These are phyloP conservation scores for Phalera bucephala DNA, from an alignment of 2,888 invertebrate genomes.

Conservation along the genomic window DNA sequence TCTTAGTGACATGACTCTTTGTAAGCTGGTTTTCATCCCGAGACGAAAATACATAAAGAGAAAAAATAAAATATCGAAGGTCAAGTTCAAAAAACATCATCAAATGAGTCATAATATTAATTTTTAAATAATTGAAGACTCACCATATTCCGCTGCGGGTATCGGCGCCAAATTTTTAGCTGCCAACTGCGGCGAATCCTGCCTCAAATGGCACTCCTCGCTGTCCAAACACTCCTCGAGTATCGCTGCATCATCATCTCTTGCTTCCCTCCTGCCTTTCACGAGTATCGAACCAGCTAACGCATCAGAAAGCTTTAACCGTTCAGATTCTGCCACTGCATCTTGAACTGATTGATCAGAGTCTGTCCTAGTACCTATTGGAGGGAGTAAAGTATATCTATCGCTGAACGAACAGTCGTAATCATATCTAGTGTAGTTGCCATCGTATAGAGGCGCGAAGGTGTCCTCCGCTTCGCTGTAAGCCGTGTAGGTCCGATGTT, in stretches of 20 bases:
- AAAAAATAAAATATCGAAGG: no score
- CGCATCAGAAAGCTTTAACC: conserved; percentile 35
- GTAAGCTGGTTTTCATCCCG: no score
- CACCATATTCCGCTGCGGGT: conserved; percentile 52
- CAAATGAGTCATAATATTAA: no score
- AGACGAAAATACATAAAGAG: no score
- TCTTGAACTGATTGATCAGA: conserved; percentile 45
- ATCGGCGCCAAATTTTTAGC: conserved; percentile 45
- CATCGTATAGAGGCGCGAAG: conserved; percentile 54
- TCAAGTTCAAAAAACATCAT: no score
- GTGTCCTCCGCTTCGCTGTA: conserved; percentile 45
- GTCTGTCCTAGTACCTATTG: conserved; percentile 46
- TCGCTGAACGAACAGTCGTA: conserved; percentile 60
- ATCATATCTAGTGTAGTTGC: conserved; percentile 56
- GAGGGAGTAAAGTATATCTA: conserved; percentile 61
- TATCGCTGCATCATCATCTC: conserved; percentile 44
- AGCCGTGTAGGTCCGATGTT: conserved; percentile 37
- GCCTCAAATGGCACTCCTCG: conserved; percentile 28
- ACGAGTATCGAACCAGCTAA: conserved; percentile 49
- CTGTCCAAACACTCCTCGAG: conserved; percentile 52
- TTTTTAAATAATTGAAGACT: no score
- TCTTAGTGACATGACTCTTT: no score
- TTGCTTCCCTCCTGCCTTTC: conserved; percentile 29
- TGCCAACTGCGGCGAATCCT: conserved; percentile 34
- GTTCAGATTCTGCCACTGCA: conserved; percentile 26